phyloP scores from a whole-genome alignment of 2,113 vertebrate genomes.

The Salvelinus sp. region DNA sequence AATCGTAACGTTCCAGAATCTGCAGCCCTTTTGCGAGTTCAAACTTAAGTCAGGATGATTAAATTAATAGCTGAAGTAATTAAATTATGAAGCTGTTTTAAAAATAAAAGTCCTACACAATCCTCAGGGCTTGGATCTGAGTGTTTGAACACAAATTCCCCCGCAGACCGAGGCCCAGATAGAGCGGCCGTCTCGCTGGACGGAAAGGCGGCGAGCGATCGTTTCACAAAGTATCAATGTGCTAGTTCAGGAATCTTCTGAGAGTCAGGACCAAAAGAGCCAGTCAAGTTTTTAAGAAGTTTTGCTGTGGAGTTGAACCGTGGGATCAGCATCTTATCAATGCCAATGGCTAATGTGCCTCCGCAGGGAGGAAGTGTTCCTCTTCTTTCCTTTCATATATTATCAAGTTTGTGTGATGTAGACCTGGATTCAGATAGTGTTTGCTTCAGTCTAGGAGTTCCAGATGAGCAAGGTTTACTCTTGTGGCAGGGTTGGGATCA shows the following conservation, averaged over 20 bases:
- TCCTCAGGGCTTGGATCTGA: slow-evolving; percentile 15
- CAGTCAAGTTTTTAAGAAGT: slow-evolving; percentile 5
- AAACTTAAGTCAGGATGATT: slow-evolving; percentile 48
- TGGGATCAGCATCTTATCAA: neutral
- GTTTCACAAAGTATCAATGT: slow-evolving; percentile 12
- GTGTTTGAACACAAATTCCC: slow-evolving; percentile 50
- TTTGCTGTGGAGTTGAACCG: neutral
- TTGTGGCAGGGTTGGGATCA: too few relatives aligned
- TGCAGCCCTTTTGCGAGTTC: slow-evolving; percentile 43
- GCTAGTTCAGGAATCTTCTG: slow-evolving; percentile 34
- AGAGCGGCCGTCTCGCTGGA: neutral
- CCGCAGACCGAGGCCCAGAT: slow-evolving; percentile 13
- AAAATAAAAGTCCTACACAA: slow-evolving; percentile 50
- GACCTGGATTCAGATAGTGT: neutral
- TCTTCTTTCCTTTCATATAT: neutral
- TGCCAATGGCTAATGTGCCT: too few relatives aligned
- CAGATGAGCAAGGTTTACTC: too few relatives aligned
- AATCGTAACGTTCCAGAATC: slow-evolving; percentile 30
- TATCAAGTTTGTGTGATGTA: neutral
- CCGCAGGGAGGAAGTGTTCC: too few relatives aligned
- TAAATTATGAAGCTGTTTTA: slow-evolving; percentile 48
- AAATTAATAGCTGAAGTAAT: slow-evolving; percentile 59
- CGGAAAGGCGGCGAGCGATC: slow-evolving; percentile 10
- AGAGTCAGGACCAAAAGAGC: slow-evolving; percentile 31
- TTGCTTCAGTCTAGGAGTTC: neutral